A percentile compares a stretch with the other conserved stretches of the same genome.
Evolutionary conservation across 2,113 vertebrate species (phyloP).

Genomic region (Peromyscus californicus): DNA sequence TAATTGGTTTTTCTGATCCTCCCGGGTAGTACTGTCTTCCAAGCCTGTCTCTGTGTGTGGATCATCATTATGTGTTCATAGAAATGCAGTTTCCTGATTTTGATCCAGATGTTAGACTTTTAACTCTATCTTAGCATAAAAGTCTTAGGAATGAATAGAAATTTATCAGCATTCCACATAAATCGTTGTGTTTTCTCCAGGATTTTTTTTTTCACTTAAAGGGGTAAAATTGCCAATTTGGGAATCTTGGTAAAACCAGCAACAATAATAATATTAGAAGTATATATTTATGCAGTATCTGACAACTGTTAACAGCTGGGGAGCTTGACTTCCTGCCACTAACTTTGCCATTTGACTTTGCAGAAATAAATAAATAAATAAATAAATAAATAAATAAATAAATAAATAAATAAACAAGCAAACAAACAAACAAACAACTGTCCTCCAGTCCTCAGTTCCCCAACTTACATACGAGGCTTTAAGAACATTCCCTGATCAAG

Average conservation of each 20-base stretch:
- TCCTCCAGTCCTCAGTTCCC: background rate
- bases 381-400: too few species aligned
- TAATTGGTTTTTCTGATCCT: constrained; percentile 31
- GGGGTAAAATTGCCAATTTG: constrained; percentile 53
- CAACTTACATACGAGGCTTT: background rate
- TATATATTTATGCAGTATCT: background rate
- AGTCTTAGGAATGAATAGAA: background rate
- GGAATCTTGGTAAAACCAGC: background rate
- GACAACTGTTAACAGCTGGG: background rate
- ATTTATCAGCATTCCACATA: background rate
- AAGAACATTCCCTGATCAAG: background rate
- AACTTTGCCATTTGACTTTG: background rate
- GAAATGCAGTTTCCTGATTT: constrained; percentile 22
- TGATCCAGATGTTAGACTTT: background rate
- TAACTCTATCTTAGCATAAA: background rate
- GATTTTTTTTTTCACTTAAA: background rate
- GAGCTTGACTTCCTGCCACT: background rate
- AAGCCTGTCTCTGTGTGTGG: constrained; percentile 58
- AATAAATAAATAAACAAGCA: too few species aligned
- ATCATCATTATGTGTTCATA: background rate
- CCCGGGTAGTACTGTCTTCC: constrained; percentile 68
- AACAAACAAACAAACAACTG: too few species aligned
- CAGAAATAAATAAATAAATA: background rate
- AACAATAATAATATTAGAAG: background rate
- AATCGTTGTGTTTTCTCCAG: background rate